Conservation (phyloP, 2,113 vertebrate species). For the Sinocyclocheilus rhinocerous region DNA sequence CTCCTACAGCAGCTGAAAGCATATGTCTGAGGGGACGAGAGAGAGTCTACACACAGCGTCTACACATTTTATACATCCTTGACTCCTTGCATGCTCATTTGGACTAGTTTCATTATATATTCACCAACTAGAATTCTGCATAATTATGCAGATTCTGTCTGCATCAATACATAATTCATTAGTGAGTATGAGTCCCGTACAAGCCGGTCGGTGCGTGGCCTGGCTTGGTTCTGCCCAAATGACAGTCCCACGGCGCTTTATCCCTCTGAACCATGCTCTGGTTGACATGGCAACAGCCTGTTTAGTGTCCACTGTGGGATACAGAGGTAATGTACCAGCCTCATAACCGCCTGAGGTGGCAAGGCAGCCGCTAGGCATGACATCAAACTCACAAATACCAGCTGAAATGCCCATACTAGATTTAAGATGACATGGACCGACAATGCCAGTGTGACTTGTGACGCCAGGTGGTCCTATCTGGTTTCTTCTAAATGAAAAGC, state of each 20-base stretch:
- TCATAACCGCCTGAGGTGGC: slow-evolving; percentile 32
- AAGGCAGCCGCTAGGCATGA: neutral
- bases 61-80: neutral
- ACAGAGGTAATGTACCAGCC: slow-evolving; percentile 34
- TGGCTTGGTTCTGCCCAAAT: neutral
- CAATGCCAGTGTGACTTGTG: neutral
- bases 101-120: neutral
- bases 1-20: slow-evolving; percentile 14
- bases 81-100: neutral
- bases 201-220: neutral
- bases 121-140: neutral
- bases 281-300: slow-evolving; percentile 46
- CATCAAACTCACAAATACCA: neutral
- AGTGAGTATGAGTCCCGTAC: neutral
- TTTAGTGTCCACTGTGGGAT: slow-evolving; percentile 33
- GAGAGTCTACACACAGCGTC: neutral
- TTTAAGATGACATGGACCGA: neutral
- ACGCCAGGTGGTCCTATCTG: neutral
- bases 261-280: slow-evolving; percentile 2
- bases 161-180: neutral
- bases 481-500: neutral
- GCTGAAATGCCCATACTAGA: neutral
- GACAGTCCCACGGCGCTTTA: neutral
- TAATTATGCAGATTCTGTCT: neutral
- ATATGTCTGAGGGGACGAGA: neutral